Evolutionary conservation across 2,113 vertebrate genomes (phyloP), one percentile per base, ranked within the genome.

Genomic region (Eulacestoma nigropectus): DNA sequence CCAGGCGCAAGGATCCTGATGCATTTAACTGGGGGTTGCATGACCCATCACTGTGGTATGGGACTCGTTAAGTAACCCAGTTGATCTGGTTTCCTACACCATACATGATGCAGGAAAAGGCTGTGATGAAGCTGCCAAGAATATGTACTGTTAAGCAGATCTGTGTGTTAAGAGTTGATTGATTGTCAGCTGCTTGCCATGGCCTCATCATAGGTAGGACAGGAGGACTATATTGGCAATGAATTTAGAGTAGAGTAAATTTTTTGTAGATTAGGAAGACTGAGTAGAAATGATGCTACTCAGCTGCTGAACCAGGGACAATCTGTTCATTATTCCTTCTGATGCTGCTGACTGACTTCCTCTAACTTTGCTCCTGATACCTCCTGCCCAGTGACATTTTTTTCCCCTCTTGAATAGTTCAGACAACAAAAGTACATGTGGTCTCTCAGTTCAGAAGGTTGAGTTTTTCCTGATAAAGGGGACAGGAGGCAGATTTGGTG

Each of bases 61-160:
- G 32, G 4, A 15, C 25, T 70, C 0, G 0, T 57, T 75, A 25
- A 87, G 27, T 44, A 44, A 64, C 27, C 9, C 21, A 11, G 0
- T 69, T 37, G 35, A 27, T 77, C 42, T 41, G 62, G 5, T 67
- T 76, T 62, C 32, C 30, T 37, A 17, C 53, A 33, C 13, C 11
- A 29, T 11, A 7, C 4, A 3, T 35, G 16, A 17, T 57, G 33
- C 32, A 59, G 68, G 23, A 35, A 41, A 81, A 77, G 39, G 30
- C 10, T 57, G 37, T 50, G 29, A 47, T 47, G 52, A 44, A 69
- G 16, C 25, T 49, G 33, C 9, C 2, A 22, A 30, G 39, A 57
- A 13, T 75, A 50, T 22, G 27, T 63, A 25, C 44, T 82, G n/a
- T 62, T 60, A 33, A 60, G 16, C 12, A 39, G 3, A 35, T 42